phyloP scores from a whole-genome alignment of 2,113 vertebrate genomes.

The Chionodraco myersi region DNA sequence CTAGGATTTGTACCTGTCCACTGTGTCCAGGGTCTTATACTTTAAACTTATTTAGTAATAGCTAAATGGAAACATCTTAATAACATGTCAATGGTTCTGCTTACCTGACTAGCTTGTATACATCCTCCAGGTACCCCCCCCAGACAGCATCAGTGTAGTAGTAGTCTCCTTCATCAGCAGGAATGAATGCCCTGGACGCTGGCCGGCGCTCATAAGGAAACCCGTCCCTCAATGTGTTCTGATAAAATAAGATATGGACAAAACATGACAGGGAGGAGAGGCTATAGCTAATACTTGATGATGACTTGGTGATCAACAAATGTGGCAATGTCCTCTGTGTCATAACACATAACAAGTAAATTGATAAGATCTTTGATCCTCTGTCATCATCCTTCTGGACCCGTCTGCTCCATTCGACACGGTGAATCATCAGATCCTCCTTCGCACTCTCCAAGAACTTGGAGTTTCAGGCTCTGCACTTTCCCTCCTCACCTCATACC shows the following conservation, averaged over 20 bases:
- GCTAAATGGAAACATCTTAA: background rate
- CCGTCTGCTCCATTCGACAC: too few species aligned
- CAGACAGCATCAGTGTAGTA: constrained; percentile 64
- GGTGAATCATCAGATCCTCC: too few species aligned
- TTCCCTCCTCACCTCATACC: too few species aligned
- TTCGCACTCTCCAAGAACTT: too few species aligned
- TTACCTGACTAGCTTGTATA: constrained; percentile 58
- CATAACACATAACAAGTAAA: too few species aligned
- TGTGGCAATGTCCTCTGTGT: background rate
- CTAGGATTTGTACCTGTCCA: too few species aligned
- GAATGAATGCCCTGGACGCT: constrained; percentile 43
- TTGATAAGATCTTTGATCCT: too few species aligned
- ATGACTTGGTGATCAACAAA: background rate
- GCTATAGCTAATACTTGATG: background rate
- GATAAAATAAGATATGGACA: background rate
- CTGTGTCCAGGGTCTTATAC: too few species aligned
- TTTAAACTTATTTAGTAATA: background rate
- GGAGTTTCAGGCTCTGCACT: too few species aligned
- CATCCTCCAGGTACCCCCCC: constrained; percentile 61
- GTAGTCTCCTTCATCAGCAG: constrained; percentile 46
- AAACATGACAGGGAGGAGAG: background rate
- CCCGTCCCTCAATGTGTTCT: background rate
- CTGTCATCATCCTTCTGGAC: too few species aligned
- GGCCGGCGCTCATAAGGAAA: constrained; percentile 59
- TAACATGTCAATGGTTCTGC: background rate